Evolutionary conservation across 2,888 invertebrate genomes (phyloP).

Genomic region (Polyploca ridens): DNA sequence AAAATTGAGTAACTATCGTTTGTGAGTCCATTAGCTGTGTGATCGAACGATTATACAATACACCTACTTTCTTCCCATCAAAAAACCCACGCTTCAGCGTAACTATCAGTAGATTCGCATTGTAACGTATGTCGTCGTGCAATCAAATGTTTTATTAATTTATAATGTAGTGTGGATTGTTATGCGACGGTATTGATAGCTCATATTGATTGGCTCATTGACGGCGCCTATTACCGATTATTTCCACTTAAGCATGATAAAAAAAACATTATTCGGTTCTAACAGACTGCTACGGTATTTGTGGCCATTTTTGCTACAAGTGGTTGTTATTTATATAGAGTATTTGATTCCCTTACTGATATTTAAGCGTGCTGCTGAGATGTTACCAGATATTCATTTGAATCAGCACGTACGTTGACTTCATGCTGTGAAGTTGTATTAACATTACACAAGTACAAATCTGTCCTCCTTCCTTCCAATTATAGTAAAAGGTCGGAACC

Average conservation of each 20-base stretch:
- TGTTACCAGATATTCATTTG: too few species aligned
- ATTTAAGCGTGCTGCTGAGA: too few species aligned
- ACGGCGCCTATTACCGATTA: constrained; percentile 23
- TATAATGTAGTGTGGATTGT: background rate
- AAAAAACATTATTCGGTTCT: background rate
- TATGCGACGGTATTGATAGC: background rate
- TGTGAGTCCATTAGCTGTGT: too few species aligned
- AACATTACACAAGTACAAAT: constrained; percentile 16
- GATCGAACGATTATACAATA: too few species aligned
- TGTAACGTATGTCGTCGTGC: background rate
- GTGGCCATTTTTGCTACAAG: constrained; percentile 12
- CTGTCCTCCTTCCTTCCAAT: constrained; percentile 41
- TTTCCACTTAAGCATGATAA: constrained; percentile 10
- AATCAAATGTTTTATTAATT: background rate
- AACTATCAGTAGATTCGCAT: background rate
- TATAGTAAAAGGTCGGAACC: constrained; percentile 39
- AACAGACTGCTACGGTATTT: constrained; percentile 11
- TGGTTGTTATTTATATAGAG: constrained; percentile 17
- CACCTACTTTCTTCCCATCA: too few species aligned
- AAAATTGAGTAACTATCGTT: too few species aligned
- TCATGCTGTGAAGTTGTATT: background rate
- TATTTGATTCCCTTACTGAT: constrained; percentile 14
- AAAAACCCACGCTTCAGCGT: too few species aligned
- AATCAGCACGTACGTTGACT: too few species aligned
- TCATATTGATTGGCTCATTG: constrained; percentile 21